phyloP scores from a whole-genome alignment of 2,113 vertebrate genomes.

The Polyodon spathula region DNA sequence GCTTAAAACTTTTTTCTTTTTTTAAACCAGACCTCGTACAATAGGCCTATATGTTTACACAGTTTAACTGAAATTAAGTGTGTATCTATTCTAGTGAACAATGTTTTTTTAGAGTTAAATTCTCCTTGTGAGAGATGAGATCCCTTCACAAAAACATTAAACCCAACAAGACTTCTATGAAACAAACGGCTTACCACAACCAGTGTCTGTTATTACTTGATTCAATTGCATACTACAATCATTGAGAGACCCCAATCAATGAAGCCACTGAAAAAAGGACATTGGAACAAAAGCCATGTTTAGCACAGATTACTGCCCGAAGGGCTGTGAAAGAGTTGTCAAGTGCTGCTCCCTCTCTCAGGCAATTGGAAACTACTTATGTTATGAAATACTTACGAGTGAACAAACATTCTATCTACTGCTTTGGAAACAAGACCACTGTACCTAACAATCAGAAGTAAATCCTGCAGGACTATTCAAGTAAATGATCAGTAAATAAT shows the following conservation, averaged over 20 bases:
- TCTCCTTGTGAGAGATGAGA: no score
- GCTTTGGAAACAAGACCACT: conserved; percentile 17
- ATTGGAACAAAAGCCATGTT: conserved; percentile 35
- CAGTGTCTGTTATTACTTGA: conserved; percentile 61
- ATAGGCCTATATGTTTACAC: conserved; percentile 24
- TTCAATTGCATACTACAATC: conserved; percentile 57
- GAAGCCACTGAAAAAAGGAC: conserved; percentile 56
- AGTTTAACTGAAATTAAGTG: no score
- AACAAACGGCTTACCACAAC: neutral
- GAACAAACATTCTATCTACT: neutral
- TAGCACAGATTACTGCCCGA: conserved; percentile 48
- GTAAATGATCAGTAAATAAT: neutral
- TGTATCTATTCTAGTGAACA: no score
- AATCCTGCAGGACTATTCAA: conserved; percentile 5
- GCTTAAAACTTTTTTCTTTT: no score
- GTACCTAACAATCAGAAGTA: neutral
- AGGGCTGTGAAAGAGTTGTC: conserved; percentile 27
- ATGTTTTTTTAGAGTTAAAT: no score
- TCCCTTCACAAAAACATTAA: conserved; percentile 22
- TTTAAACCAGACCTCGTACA: conserved; percentile 49
- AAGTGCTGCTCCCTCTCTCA: neutral
- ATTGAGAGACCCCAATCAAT: conserved; percentile 53
- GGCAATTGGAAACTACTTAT: conserved; percentile 13
- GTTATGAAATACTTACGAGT: conserved; percentile 7
- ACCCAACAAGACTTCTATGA: conserved; percentile 44